Percentiles rank a stretch among this genome's conserved stretches.
These are phyloP conservation scores for Megalurothrips usitatus DNA, from an alignment of 2,888 invertebrate species.

Conservation along the genomic window DNA sequence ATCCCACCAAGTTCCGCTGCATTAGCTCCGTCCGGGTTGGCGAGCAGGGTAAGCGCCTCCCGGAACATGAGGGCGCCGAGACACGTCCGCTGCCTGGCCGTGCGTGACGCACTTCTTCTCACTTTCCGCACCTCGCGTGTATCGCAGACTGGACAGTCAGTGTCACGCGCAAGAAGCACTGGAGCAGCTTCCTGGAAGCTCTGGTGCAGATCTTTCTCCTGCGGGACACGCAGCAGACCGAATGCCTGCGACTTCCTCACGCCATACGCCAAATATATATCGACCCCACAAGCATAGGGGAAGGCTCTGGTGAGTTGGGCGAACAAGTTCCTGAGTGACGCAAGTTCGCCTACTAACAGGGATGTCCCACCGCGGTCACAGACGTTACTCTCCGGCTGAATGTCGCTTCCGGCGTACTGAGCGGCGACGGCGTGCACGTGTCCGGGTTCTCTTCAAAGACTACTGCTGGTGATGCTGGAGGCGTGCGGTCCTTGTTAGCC, in stretches of 20 bases:
- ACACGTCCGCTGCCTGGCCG: not conserved
- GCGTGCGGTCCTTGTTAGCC: not conserved
- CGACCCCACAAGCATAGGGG: too few relatives aligned
- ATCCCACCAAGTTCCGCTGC: not conserved
- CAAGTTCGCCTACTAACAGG: too few relatives aligned
- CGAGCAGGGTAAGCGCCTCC: not conserved
- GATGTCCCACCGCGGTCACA: not conserved
- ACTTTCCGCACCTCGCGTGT: too few relatives aligned
- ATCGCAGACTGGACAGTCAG: not conserved
- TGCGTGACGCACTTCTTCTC: not conserved
- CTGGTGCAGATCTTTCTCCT: constrained; percentile 34
- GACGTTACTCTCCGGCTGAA: not conserved
- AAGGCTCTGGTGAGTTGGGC: too few relatives aligned
- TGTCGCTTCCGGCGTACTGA: not conserved
- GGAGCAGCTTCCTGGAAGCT: constrained; percentile 56
- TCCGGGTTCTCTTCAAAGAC: not conserved
- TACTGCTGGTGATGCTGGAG: not conserved
- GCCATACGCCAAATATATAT: too few relatives aligned
- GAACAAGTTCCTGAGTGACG: too few relatives aligned
- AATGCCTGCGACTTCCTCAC: too few relatives aligned
- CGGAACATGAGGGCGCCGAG: not conserved
- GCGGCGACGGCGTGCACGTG: not conserved
- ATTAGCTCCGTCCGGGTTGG: not conserved
- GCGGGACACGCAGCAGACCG: too few relatives aligned
- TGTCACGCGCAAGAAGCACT: constrained; percentile 39